A percentile compares a stretch with the other conserved stretches of the same genome.
These are phyloP conservation scores for Cecropterus lyciades DNA, from an alignment of 1,140 invertebrate species.

Conservation along the genomic window DNA sequence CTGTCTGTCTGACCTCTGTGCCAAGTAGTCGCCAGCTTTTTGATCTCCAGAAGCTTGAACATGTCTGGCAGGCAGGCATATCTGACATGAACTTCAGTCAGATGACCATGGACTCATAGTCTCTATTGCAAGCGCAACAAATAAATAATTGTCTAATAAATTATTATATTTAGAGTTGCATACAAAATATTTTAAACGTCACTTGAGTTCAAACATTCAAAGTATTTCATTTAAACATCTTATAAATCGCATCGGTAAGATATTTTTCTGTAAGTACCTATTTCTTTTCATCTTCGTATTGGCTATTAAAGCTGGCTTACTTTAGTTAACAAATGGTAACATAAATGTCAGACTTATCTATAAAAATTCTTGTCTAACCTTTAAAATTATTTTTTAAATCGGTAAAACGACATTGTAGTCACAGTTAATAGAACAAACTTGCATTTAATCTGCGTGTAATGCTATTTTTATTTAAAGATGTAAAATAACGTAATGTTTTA, in stretches of 20 bases:
- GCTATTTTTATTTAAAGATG: neutral
- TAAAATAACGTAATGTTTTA: neutral
- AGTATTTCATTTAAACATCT: neutral
- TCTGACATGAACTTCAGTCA: too few relatives aligned
- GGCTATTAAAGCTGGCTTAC: conserved; percentile 28
- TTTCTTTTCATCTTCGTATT: neutral
- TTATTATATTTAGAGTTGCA: too few relatives aligned
- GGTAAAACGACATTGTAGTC: conserved; percentile 9
- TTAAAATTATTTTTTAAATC: conserved; percentile 9
- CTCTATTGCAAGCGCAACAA: too few relatives aligned
- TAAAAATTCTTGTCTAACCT: conserved; percentile 6
- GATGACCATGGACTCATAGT: too few relatives aligned
- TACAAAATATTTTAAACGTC: too few relatives aligned
- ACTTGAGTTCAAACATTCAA: too few relatives aligned
- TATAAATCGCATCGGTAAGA: neutral
- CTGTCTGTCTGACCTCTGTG: too few relatives aligned
- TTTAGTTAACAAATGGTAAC: conserved; percentile 26
- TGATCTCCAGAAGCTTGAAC: too few relatives aligned
- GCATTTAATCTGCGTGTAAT: neutral
- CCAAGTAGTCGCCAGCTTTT: too few relatives aligned
- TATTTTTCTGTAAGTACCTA: neutral
- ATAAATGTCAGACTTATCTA: conserved; percentile 24
- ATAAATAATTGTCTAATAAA: too few relatives aligned
- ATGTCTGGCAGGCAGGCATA: too few relatives aligned
- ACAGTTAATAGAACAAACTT: conserved; percentile 7